phyloP scores from a whole-genome alignment of 2,888 invertebrate species.

The Temnothorax ravouxi region DNA sequence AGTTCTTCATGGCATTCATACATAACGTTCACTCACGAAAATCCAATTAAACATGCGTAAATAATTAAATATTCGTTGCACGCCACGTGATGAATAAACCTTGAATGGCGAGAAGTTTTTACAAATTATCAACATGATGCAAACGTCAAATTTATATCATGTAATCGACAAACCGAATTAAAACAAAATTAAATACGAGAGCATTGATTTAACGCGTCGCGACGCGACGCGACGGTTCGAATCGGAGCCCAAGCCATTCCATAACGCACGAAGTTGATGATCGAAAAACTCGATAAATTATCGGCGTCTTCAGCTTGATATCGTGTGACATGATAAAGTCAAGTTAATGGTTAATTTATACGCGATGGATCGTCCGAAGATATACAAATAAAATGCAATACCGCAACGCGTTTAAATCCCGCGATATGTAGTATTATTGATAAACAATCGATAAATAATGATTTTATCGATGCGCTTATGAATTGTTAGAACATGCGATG shows the following conservation, averaged over 20 bases:
- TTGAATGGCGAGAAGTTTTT: neutral
- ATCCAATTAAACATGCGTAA: neutral
- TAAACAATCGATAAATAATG: neutral
- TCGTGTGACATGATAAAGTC: neutral
- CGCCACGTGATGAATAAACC: neutral
- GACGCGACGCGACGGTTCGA: neutral
- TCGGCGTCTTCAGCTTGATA: neutral
- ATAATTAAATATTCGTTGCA: neutral
- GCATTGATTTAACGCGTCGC: neutral
- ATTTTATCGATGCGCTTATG: neutral
- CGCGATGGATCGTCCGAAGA: neutral
- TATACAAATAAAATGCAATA: neutral
- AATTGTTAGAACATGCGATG: neutral
- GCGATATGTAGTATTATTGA: neutral
- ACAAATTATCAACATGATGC: neutral
- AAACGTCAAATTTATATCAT: neutral
- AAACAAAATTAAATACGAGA: neutral
- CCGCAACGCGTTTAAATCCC: neutral
- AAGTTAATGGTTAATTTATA: neutral
- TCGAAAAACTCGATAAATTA: neutral
- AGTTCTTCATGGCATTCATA: neutral
- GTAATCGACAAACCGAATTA: neutral
- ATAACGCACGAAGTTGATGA: neutral
- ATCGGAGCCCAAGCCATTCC: neutral
- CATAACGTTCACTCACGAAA: neutral